Evolutionary conservation across 35 echinoderm and acorn worm genomes (phyloP), one percentile per base, ranked within the genome.

Genomic region (Anneissia japonica): DNA sequence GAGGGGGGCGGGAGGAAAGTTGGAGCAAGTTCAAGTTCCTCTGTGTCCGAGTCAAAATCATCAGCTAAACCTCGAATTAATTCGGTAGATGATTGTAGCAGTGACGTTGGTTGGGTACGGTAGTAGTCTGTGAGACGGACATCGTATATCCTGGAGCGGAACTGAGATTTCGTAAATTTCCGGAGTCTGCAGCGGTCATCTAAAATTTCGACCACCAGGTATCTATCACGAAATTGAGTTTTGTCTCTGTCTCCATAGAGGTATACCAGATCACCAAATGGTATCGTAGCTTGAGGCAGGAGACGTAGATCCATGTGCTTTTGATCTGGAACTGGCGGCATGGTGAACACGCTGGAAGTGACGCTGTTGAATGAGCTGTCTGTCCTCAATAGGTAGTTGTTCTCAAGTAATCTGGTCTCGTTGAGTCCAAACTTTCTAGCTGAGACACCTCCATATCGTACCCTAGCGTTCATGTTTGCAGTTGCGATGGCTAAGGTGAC

Each of bases 91-190:
- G 40, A 43, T 16, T 39, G 37, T 40, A 39, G 9, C n/a, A n/a
- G n/a, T 26, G 79, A 23, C 0, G 79, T 81, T 36, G 79, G 79
- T 40, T 81, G 7, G 4, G 40, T 30, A 38, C 10, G 34, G 37
- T 40, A 81, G 30, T 37, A 81, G 40, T 40, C 79, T 30, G 36
- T 12, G 35, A 81, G 17, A 11, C 36, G 79, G 26, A 81, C 79
- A 39, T 81, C 79, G 79, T 81, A 81, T 39, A 23, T 11, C 79
- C 40, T 81, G 35, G 79, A 81, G 37, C 79, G 37, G n/a, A 39
- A 81, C 38, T 81, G 79, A 26, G 79, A 81, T 28, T 81, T 81
- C 0, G 79, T 81, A 39, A 81, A 81, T 81, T 38, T 81, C 3
- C 79, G 79, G 26, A 81, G 32, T 81, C 40, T 14, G n/a, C 79